Evolutionary conservation across 2,797 vertebrate species (phyloP).

Genomic region (Sebastes cheni): DNA sequence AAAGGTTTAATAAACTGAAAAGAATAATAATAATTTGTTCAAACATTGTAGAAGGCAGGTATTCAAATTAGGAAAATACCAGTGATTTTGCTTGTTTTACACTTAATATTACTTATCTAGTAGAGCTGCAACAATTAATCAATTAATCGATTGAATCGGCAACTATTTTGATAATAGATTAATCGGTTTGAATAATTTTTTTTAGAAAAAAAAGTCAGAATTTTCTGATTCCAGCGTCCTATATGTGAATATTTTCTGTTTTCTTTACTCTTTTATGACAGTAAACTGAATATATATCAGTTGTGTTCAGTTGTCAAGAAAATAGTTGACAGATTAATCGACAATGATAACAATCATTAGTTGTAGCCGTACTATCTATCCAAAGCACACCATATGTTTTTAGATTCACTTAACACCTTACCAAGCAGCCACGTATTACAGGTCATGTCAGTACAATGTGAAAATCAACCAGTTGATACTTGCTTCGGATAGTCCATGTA

Average conservation of each 20-base stretch:
- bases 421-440: neutral
- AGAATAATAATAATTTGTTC: neutral
- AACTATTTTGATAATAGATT: too few species aligned
- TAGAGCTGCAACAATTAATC: too few species aligned
- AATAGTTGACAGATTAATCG: too few species aligned
- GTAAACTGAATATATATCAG: too few species aligned
- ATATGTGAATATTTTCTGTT: too few species aligned
- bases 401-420: neutral
- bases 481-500: neutral
- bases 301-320: too few species aligned
- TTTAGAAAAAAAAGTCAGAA: too few species aligned
- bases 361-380: neutral
- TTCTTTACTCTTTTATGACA: too few species aligned
- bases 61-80: neutral
- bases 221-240: too few species aligned
- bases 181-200: rapidly evolving
- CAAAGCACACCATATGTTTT: neutral
- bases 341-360: too few species aligned
- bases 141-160: too few species aligned
- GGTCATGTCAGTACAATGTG: neutral
- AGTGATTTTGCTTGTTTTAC: too few species aligned
- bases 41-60: neutral
- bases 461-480: neutral
- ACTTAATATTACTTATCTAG: neutral
- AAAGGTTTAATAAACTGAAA: neutral